A percentile compares a stretch with the other conserved stretches of the same genome.
phyloP scores from a whole-genome alignment of 2,797 vertebrate species.

The Hozukius guyotensis region DNA sequence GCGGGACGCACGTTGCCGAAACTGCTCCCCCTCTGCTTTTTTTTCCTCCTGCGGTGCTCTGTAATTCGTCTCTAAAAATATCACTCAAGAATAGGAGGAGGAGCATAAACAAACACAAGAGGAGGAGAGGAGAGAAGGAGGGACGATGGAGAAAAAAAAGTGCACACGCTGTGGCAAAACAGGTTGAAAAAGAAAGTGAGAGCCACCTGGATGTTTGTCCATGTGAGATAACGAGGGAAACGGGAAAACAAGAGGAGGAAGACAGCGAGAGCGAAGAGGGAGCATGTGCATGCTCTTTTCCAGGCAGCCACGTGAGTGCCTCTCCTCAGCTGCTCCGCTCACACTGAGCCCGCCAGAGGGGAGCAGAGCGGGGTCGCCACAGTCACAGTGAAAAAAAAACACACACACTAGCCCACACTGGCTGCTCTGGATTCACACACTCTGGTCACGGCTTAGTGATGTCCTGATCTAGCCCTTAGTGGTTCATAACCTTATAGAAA shows the following conservation, averaged over 20 bases:
- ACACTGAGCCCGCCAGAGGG: slow-evolving; percentile 68
- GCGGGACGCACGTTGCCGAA: slow-evolving; percentile 72
- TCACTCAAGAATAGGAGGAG: slow-evolving; percentile 67
- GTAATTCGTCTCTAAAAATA: slow-evolving; percentile 84
- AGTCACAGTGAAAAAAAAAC: slow-evolving; percentile 50
- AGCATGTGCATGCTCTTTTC: slow-evolving; percentile 70
- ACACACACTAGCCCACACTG: neutral
- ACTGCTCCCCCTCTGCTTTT: slow-evolving; percentile 67
- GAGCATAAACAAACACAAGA: slow-evolving; percentile 70
- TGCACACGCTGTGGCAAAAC: slow-evolving; percentile 10
- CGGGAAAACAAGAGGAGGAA: neutral
- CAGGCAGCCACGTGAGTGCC: slow-evolving; percentile 74
- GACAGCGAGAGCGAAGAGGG: neutral
- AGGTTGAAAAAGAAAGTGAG: slow-evolving; percentile 39
- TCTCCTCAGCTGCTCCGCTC: slow-evolving; percentile 76
- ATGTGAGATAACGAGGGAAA: slow-evolving; percentile 30
- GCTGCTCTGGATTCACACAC: neutral
- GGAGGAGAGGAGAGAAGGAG: slow-evolving; percentile 51
- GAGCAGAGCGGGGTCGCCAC: slow-evolving; percentile 64
- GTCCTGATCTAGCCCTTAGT: neutral
- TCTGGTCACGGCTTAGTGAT: neutral
- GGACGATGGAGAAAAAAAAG: slow-evolving; percentile 24
- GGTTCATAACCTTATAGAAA: slow-evolving; percentile 1
- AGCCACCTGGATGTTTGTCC: slow-evolving; percentile 50
- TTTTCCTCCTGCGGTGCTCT: slow-evolving; percentile 65